Evolutionary conservation across 2,797 vertebrate genomes (phyloP), one percentile per base, ranked within the genome.

Genomic region (Hippocampus kuda): DNA sequence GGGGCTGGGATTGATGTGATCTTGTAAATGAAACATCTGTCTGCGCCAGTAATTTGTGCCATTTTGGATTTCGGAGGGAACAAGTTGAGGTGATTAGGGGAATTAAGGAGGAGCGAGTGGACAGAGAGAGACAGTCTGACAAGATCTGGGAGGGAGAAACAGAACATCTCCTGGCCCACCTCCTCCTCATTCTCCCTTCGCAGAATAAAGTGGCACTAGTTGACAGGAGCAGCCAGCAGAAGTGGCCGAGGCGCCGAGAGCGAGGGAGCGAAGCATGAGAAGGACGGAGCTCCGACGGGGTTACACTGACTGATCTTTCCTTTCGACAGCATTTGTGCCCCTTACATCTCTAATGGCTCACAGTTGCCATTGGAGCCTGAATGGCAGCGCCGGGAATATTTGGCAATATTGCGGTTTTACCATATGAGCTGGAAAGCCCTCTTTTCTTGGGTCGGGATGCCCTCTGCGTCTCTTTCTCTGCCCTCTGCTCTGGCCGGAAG

Each of bases 401-500:
- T 71, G 75, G 86, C 77, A 88, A 80, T 76, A 71, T 64, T n/a
- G 65, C 75, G 81, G 81, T 84, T 79, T 82, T 78, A 67, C 71
- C n/a, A 42, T 57, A 69, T 87, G 77, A 84, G 70, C 65, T 27
- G 12, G 53, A 61, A 67, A 69, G 30, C 9, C 24, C 54, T 38
- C 38, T 3, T 48, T 64, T 38, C 20, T n/a, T 26, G 13, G 63
- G 44, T 46, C 68, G 81, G 78, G 76, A 91, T 91, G 90, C 89
- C 88, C 67, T 85, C 89, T 1, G 81, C 89, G 16, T 86, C 86
- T 42, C 78, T 89, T 73, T 84, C 84, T 20, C 71, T 89, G 63
- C 87, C 89, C 57, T 83, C 89, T n/a, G 85, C 91, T 78, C 83
- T 90, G 79, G 79, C 89, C 57, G 87, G 88, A 77, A 81, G 84